Evolutionary conservation across 1,140 invertebrate species (phyloP), one percentile per base, ranked within the genome.

Genomic region (Chironomus tepperi): DNA sequence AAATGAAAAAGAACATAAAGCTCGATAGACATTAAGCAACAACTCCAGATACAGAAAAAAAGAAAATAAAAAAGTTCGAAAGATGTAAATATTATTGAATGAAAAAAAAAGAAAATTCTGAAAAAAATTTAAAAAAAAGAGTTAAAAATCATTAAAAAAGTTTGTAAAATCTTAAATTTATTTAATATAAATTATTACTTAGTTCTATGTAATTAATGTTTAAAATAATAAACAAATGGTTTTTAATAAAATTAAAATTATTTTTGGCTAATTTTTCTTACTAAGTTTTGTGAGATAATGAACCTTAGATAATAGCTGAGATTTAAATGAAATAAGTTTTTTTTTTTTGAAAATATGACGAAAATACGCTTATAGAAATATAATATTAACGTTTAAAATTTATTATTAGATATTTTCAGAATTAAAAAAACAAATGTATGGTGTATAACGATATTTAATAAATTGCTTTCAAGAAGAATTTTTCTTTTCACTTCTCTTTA

Each of bases 351-450:
- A 19, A 70, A 70, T 70, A 70, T 70, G 18, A 70, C 65, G 16
- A 70, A 70, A 70, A 70, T 70, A 70, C 65, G 65, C 65, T 70
- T 70, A 70, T 70, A 70, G 65, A 70, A 70, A 70, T 18, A 18
- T 19, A 70, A 70, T 57, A 57, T 57, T 57, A 57, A 57, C 47
- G 47, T 57, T 57, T 57, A 57, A 57, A 34, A 34, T 34, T 34
- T 34, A 34, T n/a, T 57, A 57, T 57, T 57, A 57, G 10, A 57
- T 57, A 57, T 57, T 57, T 57, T 57, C 47, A 57, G 47, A 57
- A 57, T 57, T 57, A 57, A 57, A 57, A 34, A 57, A 57, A 47
- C 8, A 57, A 57, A 57, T 57, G 47, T 57, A 57, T 57, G 47
- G 47, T 57, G 47, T 57, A 57, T 57, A n/a, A 57, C 47, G 47